Base-by-base conservation (phyloP, 2,113 vertebrate species). In the Anhinga anhinga region DNA sequence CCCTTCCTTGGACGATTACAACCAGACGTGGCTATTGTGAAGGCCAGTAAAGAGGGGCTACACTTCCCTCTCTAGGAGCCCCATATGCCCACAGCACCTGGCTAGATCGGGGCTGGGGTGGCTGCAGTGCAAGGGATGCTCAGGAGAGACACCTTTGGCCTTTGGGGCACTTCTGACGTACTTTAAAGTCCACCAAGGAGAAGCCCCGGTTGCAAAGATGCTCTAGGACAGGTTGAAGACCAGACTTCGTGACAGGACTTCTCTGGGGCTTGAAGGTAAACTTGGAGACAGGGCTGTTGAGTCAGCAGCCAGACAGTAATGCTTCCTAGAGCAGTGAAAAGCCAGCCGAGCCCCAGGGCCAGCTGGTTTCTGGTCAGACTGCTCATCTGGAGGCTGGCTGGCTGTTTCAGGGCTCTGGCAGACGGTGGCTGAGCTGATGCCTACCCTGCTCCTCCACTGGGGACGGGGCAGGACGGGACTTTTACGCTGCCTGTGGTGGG, bases 351-450 rank as follows among this genome's bases (percentile, higher is more conserved):
- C 44, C 77, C 21, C 1, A 1, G 21, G 16, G 15, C 72, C 87
- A 53, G 65, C 74, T 49, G 79, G 49, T 72, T 86, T 77, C 82
- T 86, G 91, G 58, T 91, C 86, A 83, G 74, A 40, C 34, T 70
- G 76, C 66, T 82, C 79, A 29, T 80, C 71, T 94, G 91, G 65
- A 79, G 32, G 29, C 89, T 81, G 55, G 7, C 62, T 83, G 78
- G 36, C 50, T 81, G 42, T 4, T 36, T 32, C 0, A 5, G 72
- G 77, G 45, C 70, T 80, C 62, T 56, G 50, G 40, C 53, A 87
- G 52, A 12, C 1, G 3, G 38, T 32, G 27, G n/a, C 55, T 78
- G 63, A 86, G 34, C 78, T 49, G n/a, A 26, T 38, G 25, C 42
- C 19, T 74, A 42, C n/a, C 50, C 50, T 40, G 17, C 62, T 83